A percentile compares a stretch with the other conserved stretches of the same genome.
phyloP scores from a whole-genome alignment of 2,113 vertebrate genomes.

The Microcebus jonahi region DNA sequence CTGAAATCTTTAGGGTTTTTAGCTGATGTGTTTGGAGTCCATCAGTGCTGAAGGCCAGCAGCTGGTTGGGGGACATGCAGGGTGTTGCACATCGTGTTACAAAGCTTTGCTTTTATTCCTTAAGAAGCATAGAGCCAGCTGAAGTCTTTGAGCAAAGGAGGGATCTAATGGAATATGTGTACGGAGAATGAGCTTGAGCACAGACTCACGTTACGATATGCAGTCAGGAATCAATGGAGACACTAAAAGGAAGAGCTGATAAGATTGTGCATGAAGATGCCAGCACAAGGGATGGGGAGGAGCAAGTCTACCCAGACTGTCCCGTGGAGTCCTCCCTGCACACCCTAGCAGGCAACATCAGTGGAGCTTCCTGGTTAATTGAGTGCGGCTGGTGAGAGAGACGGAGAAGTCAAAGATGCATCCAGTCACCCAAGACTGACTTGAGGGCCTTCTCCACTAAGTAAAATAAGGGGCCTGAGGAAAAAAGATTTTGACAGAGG shows the following conservation, averaged over 20 bases:
- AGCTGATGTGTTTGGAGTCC: not conserved
- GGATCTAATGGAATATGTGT: not conserved
- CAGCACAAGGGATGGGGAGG: not conserved
- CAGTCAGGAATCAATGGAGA: not conserved
- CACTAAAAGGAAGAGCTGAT: not conserved
- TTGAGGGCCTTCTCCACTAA: not conserved
- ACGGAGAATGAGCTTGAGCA: not conserved
- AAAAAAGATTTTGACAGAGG: not conserved
- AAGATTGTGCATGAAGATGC: not conserved
- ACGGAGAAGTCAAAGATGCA: not conserved
- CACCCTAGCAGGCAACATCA: not conserved
- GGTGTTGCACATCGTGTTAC: not conserved
- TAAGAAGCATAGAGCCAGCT: not conserved
- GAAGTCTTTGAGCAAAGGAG: not conserved
- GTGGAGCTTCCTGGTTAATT: not conserved
- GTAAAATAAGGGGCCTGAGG: not conserved
- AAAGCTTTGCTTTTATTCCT: conserved; percentile 28
- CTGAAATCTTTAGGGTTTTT: not conserved
- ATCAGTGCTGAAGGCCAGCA: not conserved
- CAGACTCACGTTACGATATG: not conserved
- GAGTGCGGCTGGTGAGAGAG: not conserved
- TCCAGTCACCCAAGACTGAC: too few species aligned
- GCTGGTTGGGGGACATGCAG: not conserved
- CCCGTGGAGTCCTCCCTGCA: too few species aligned
- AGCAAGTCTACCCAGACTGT: not conserved